phyloP scores from a whole-genome alignment of 2,888 invertebrate species.

The Phaonia tiefii region DNA sequence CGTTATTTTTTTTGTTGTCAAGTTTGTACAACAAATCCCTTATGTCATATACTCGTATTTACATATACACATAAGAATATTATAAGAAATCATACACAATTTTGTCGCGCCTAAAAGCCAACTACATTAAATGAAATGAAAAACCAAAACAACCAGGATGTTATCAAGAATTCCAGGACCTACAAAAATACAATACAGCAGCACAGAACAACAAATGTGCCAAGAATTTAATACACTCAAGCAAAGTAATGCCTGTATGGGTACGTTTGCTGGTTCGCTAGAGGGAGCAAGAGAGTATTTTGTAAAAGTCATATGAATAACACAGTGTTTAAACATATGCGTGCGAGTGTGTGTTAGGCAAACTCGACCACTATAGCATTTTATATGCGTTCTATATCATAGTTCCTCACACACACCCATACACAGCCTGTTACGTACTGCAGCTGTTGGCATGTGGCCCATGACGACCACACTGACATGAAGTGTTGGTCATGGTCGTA shows the following conservation, averaged over 20 bases:
- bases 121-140: constrained; percentile 21
- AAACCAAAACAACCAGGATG: not conserved
- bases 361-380: constrained; percentile 34
- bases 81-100: not conserved
- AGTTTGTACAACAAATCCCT: constrained; percentile 47
- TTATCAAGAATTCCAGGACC: constrained; percentile 3
- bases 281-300: constrained; percentile 40
- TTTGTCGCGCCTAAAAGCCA: constrained; percentile 53
- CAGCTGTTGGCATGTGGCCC: constrained; percentile 61
- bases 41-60: constrained; percentile 25
- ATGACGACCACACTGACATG: constrained; percentile 63
- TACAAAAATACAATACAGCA: not conserved
- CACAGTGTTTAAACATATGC: constrained; percentile 3
- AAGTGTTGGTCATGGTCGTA: constrained; percentile 63
- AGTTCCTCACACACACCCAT: not conserved
- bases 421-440: not conserved
- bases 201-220: constrained; percentile 27
- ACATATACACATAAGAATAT: constrained; percentile 14
- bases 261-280: not conserved
- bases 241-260: not conserved
- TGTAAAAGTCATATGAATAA: constrained; percentile 41
- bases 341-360: constrained; percentile 6
- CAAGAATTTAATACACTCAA: constrained; percentile 52
- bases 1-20: too few species aligned
- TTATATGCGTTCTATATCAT: constrained; percentile 22